Conservation (phyloP, 2,888 invertebrate genomes). For the Drosophila parthenogenetica region DNA sequence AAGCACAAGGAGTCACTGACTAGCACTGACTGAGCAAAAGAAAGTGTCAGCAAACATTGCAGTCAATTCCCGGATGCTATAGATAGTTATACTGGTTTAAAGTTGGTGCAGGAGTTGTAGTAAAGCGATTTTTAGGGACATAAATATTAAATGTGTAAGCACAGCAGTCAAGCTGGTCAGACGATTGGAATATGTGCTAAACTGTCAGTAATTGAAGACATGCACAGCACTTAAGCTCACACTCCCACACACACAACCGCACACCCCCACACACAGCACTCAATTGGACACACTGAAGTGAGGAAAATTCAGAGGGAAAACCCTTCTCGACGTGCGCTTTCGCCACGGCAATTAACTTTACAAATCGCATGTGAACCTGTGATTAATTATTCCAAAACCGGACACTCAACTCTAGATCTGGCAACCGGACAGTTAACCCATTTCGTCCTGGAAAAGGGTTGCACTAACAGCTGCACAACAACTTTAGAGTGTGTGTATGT, state of each 20-base stretch:
- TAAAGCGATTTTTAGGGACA: conserved; percentile 19
- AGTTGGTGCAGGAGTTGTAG: not conserved
- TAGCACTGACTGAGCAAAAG: conserved; percentile 27
- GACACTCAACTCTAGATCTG: conserved; percentile 60
- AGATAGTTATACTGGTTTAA: conserved; percentile 16
- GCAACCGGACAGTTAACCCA: conserved; percentile 74
- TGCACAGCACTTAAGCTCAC: conserved; percentile 69
- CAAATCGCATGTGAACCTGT: conserved; percentile 82
- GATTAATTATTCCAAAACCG: conserved; percentile 84
- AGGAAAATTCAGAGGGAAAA: conserved; percentile 6
- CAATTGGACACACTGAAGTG: conserved; percentile 20
- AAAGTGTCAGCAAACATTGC: conserved; percentile 60
- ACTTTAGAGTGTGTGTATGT: conserved; percentile 16
- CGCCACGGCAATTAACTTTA: conserved; percentile 82
- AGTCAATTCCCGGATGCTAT: conserved; percentile 44
- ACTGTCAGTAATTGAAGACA: conserved; percentile 76
- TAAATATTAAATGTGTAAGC: conserved; percentile 62
- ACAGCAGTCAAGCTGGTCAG: conserved; percentile 10
- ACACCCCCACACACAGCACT: not conserved
- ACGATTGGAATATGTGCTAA: conserved; percentile 69
- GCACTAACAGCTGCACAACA: conserved; percentile 63
- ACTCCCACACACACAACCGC: not conserved
- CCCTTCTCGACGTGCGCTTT: conserved; percentile 62
- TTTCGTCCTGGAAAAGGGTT: conserved; percentile 73
- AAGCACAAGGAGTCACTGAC: conserved; percentile 46